Conservation (phyloP, 2,888 invertebrate species). For the Caenorhabditis sp. region DNA sequence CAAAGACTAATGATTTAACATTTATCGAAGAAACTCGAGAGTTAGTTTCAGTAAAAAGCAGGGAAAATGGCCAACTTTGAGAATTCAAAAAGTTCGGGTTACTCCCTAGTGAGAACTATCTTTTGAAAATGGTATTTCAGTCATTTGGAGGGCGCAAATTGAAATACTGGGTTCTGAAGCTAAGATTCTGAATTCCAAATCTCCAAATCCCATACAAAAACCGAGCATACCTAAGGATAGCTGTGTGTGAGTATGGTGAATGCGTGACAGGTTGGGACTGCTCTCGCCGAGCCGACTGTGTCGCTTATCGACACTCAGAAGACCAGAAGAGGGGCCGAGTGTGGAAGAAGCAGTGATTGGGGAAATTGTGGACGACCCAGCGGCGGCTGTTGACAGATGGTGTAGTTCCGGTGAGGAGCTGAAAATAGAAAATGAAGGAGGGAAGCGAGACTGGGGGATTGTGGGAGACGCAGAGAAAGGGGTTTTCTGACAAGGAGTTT, state of each 20-base stretch:
- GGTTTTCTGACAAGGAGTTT: not conserved
- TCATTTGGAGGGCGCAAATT: too few species aligned
- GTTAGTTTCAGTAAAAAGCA: too few species aligned
- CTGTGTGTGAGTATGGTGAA: conserved; percentile 71
- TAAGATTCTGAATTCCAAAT: too few species aligned
- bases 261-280: conserved; percentile 71
- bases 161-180: too few species aligned
- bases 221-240: conserved; percentile 65
- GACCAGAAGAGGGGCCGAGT: conserved; percentile 33
- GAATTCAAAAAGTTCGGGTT: too few species aligned
- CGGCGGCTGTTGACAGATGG: conserved; percentile 46
- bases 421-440: conserved; percentile 31
- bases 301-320: conserved; percentile 60
- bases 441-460: not conserved
- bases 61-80: too few species aligned
- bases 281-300: conserved; percentile 72
- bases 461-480: not conserved
- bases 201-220: not conserved
- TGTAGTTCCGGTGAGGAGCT: conserved; percentile 66
- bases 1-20: too few species aligned
- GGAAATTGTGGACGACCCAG: conserved; percentile 3
- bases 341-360: conserved; percentile 17
- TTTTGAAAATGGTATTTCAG: too few species aligned
- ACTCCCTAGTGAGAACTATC: too few species aligned
- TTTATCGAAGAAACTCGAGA: too few species aligned